These are phyloP conservation scores for Chaunax sp. DNA, from an alignment of 2,797 vertebrate genomes.

Conservation along the genomic window DNA sequence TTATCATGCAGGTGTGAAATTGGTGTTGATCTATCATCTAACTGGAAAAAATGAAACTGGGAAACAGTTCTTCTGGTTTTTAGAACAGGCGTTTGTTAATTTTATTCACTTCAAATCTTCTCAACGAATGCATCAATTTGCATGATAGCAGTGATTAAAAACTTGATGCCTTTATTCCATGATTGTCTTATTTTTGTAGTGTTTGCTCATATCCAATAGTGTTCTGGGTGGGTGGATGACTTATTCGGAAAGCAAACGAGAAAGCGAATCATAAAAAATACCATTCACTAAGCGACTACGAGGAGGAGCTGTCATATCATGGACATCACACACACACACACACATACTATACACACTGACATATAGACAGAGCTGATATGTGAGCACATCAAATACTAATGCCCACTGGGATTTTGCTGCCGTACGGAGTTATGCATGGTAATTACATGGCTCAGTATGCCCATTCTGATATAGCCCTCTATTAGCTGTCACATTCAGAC, in stretches of 20 bases:
- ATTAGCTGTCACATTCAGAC: conserved; percentile 31
- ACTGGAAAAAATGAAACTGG: not conserved
- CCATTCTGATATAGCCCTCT: conserved; percentile 32
- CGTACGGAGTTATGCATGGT: conserved; percentile 31
- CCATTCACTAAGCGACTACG: conserved; percentile 21
- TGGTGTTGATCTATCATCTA: not conserved
- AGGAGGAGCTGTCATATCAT: conserved; percentile 35
- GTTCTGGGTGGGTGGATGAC: conserved; percentile 14
- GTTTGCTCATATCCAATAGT: conserved; percentile 32
- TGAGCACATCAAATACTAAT: conserved; percentile 47
- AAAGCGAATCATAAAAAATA: conserved; percentile 11
- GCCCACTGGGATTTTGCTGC: conserved; percentile 12
- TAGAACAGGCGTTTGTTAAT: conserved; percentile 2
- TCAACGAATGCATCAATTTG: conserved; percentile 6
- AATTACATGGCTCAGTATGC: conserved; percentile 52
- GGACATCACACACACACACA: conserved; percentile 12
- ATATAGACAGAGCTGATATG: conserved; percentile 11
- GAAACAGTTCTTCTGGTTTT: conserved; percentile 1
- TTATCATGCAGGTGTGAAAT: not conserved
- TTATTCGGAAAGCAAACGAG: conserved; percentile 19
- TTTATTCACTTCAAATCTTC: conserved; percentile 9
- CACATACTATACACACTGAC: not conserved
- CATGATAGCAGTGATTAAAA: conserved; percentile 19
- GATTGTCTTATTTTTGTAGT: conserved; percentile 13
- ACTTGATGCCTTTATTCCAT: conserved; percentile 12